These are phyloP conservation scores for Shinisaurus crocodilurus DNA, from an alignment of 2,113 vertebrate genomes.

Conservation along the genomic window DNA sequence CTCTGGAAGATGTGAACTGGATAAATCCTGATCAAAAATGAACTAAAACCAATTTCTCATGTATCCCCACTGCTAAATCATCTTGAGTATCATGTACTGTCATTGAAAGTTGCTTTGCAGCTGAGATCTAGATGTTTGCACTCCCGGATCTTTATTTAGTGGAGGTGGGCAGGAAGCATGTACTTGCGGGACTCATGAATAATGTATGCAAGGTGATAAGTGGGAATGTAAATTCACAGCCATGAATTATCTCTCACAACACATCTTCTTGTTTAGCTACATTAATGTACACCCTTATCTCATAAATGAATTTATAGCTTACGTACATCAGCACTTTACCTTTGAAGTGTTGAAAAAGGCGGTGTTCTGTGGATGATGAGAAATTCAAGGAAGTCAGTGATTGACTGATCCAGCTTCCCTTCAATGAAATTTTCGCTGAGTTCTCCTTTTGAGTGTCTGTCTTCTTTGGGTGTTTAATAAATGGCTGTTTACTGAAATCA, in stretches of 20 bases:
- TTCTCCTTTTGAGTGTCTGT: slow-evolving; percentile 49
- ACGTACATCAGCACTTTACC: slow-evolving; percentile 34
- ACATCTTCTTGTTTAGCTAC: slow-evolving; percentile 58
- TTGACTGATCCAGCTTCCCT: slow-evolving; percentile 13
- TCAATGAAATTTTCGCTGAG: not conserved
- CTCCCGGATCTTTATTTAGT: not conserved
- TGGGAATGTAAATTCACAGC: slow-evolving; percentile 48
- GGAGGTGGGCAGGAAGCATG: not conserved
- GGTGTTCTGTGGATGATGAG: slow-evolving; percentile 38
- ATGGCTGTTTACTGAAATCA: slow-evolving; percentile 61
- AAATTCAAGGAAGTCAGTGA: slow-evolving; percentile 21
- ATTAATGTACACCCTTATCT: slow-evolving; percentile 37
- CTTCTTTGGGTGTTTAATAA: slow-evolving; percentile 51
- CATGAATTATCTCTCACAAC: slow-evolving; percentile 51
- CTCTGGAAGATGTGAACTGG: too few species aligned
- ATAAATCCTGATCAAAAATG: too few species aligned
- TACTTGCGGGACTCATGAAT: slow-evolving; percentile 33
- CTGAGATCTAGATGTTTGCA: not conserved
- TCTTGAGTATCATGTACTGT: not conserved
- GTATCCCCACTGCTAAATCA: not conserved
- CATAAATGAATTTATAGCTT: slow-evolving; percentile 17
- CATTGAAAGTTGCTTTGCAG: not conserved
- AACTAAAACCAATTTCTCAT: too few species aligned
- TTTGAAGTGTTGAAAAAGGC: slow-evolving; percentile 50
- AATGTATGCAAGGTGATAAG: slow-evolving; percentile 28